A percentile compares a stretch with the other conserved stretches of the same genome.
phyloP scores from a whole-genome alignment of 2,797 vertebrate genomes.

The Gorsachius magnificus region DNA sequence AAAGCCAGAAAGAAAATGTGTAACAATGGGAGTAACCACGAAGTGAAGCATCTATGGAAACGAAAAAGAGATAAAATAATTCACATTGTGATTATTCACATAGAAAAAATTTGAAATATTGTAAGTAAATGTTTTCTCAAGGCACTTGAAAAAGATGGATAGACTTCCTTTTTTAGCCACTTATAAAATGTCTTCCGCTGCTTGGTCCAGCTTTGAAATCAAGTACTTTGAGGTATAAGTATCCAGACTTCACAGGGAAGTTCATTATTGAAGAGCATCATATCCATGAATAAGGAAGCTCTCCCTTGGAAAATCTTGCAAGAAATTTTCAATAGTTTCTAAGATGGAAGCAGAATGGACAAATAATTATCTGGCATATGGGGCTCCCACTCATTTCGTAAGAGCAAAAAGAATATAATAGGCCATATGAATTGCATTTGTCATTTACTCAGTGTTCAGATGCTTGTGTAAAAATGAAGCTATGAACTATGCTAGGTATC shows the following conservation, averaged over 20 bases:
- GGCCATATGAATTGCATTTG: background rate
- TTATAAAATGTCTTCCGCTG: background rate
- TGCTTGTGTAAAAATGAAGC: background rate
- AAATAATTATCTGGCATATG: background rate
- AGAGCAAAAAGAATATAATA: background rate
- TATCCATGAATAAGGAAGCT: background rate
- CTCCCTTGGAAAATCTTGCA: slow-evolving; percentile 12
- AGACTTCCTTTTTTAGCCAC: background rate
- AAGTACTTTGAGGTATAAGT: slow-evolving; percentile 16
- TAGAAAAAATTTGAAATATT: background rate
- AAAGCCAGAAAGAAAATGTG: background rate
- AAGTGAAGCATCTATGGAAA: background rate
- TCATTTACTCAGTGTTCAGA: background rate
- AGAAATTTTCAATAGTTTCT: slow-evolving; percentile 2
- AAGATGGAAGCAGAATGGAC: background rate
- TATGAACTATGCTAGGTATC: background rate
- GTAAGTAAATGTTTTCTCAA: slow-evolving; percentile 5
- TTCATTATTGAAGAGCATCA: background rate
- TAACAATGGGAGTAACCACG: background rate
- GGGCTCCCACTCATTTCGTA: background rate
- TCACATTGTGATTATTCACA: background rate
- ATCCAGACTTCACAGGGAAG: background rate
- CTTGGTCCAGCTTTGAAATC: slow-evolving; percentile 40
- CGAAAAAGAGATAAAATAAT: background rate
- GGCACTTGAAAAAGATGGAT: background rate